These are phyloP conservation scores for Uria aalge DNA, from an alignment of 2,113 vertebrate species.

Conservation along the genomic window DNA sequence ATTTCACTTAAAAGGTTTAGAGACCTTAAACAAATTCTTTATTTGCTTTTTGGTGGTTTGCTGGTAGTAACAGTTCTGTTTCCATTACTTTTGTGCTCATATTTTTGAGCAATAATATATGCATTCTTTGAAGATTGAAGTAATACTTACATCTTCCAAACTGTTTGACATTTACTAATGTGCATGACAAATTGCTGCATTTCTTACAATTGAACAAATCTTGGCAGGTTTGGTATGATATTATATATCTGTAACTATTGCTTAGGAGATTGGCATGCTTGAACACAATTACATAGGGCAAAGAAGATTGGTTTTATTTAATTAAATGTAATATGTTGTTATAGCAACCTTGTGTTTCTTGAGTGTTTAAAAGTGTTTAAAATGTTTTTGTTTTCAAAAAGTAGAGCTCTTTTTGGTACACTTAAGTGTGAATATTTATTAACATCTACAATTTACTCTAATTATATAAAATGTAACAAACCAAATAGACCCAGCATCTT, in stretches of 20 bases:
- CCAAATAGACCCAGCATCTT: background rate
- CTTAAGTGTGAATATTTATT: constrained; percentile 8
- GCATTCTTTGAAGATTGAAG: background rate
- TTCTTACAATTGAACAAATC: background rate
- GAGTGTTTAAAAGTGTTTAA: background rate
- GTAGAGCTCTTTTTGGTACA: background rate
- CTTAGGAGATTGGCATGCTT: background rate
- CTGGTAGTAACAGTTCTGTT: background rate
- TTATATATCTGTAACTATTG: background rate
- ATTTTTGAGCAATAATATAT: background rate
- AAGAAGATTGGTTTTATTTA: background rate
- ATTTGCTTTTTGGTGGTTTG: background rate
- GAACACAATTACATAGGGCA: background rate
- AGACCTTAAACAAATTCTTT: background rate
- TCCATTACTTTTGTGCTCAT: background rate
- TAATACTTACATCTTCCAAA: background rate
- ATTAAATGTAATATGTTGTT: background rate
- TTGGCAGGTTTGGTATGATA: background rate
- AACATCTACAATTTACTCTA: background rate
- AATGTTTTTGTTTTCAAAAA: background rate
- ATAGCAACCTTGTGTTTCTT: background rate
- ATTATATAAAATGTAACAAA: background rate
- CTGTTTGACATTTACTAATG: background rate
- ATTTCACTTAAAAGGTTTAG: background rate
- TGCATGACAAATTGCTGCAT: background rate